A percentile compares a stretch with the other conserved stretches of the same genome.
Conservation (phyloP, 2,113 vertebrate species). For the Nansenia antarctica region DNA sequence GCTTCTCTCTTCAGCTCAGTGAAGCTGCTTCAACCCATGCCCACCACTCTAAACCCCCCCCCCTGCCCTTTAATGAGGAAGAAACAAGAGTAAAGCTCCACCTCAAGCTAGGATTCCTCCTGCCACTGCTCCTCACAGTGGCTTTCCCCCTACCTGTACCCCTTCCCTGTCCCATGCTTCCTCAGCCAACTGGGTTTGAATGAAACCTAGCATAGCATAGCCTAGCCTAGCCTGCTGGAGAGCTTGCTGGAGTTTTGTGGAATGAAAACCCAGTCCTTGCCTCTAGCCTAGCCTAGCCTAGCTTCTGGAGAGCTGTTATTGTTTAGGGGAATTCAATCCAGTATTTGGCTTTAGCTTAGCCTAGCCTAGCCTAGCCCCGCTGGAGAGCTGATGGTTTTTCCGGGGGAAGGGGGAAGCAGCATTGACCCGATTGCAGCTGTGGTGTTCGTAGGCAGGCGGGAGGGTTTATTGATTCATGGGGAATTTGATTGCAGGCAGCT, state of each 20-base stretch:
- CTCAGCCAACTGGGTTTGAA: not conserved
- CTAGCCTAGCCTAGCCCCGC: not conserved
- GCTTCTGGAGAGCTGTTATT: no score
- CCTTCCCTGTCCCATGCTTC: not conserved
- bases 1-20: not conserved
- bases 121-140: not conserved
- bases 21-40: not conserved
- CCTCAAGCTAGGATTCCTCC: not conserved
- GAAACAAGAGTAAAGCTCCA: not conserved
- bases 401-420: constrained; percentile 33
- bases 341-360: no score
- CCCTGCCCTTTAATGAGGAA: not conserved
- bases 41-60: not conserved
- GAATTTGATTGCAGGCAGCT: constrained; percentile 61
- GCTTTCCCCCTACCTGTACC: not conserved
- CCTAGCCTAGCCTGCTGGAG: not conserved
- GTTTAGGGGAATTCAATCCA: no score
- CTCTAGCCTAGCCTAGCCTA: not conserved
- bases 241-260: no score
- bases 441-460: not conserved
- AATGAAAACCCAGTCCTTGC: no score
- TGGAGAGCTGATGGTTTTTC: not conserved
- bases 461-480: constrained; percentile 67
- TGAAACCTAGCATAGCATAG: not conserved
- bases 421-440: constrained; percentile 68